Percentiles rank a stretch among this genome's conserved stretches.
Evolutionary conservation across 2,113 vertebrate species (phyloP).

Genomic region (Lichenostomus cassidix): DNA sequence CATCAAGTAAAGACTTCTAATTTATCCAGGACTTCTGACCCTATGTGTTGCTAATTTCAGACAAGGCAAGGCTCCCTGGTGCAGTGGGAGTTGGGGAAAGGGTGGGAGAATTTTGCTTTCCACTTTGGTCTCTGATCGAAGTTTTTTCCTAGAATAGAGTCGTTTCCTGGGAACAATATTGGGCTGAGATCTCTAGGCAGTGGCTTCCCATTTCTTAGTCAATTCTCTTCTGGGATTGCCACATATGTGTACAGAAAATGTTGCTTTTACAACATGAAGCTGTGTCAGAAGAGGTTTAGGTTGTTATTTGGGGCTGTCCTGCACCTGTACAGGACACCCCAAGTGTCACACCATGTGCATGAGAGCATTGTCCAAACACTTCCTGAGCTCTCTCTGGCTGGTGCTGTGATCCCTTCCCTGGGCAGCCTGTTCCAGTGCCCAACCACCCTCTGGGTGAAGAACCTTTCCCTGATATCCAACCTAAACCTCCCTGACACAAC

Average conservation of each 20-base stretch:
- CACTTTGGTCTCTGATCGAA: neutral
- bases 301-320: neutral
- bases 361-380: neutral
- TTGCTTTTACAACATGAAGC: neutral
- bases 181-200: neutral
- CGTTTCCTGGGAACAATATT: neutral
- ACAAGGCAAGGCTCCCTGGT: neutral
- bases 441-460: fast-evolving
- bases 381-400: neutral
- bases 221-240: neutral
- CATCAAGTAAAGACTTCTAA: neutral
- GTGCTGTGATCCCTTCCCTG: too few relatives aligned
- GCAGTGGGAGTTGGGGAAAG: neutral
- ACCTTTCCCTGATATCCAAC: fast-evolving
- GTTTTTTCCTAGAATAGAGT: neutral
- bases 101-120: neutral
- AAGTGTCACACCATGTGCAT: neutral
- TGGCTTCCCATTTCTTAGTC: neutral
- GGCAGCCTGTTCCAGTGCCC: neutral
- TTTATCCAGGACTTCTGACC: neutral
- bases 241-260: neutral
- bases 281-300: neutral
- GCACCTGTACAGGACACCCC: too few relatives aligned
- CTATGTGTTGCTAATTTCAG: neutral
- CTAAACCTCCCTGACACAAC: neutral